These are phyloP conservation scores for Potorous gilbertii DNA, from an alignment of 2,797 vertebrate species.

Conservation along the genomic window DNA sequence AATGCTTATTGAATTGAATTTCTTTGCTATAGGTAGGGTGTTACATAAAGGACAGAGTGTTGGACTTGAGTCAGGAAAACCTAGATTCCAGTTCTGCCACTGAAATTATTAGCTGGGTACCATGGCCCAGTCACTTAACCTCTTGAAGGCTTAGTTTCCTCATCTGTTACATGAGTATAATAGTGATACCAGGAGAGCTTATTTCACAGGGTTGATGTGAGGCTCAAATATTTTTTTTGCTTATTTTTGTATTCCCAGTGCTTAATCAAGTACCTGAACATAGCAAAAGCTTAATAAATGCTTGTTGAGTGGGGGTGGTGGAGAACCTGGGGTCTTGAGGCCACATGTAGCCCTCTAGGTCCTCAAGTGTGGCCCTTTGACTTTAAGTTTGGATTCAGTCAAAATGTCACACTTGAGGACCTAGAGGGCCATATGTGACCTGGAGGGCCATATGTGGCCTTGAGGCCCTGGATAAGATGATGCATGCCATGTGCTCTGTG, in stretches of 20 bases:
- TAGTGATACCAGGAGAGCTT: not conserved
- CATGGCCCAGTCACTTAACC: not conserved
- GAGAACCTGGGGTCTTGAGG: too few relatives aligned
- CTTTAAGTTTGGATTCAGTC: too few relatives aligned
- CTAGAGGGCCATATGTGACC: too few relatives aligned
- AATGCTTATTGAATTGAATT: too few relatives aligned
- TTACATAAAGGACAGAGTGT: not conserved
- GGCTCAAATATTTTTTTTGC: too few relatives aligned
- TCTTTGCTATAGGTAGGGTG: not conserved
- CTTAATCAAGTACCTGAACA: not conserved
- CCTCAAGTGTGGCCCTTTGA: too few relatives aligned
- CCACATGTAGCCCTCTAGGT: too few relatives aligned
- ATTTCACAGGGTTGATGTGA: not conserved
- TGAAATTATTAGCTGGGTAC: not conserved
- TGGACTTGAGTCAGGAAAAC: not conserved
- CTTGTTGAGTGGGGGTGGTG: too few relatives aligned
- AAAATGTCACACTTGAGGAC: too few relatives aligned
- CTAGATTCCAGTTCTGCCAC: not conserved
- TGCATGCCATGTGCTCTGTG: too few relatives aligned
- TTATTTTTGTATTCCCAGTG: not conserved
- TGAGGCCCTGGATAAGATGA: not conserved
- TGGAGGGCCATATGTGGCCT: too few relatives aligned
- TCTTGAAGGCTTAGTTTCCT: not conserved
- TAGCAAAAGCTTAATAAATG: not conserved
- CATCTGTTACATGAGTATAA: not conserved